Evolutionary conservation across 2,888 invertebrate species (phyloP), one percentile per base, ranked within the genome.

Genomic region (Leucophenga montana): DNA sequence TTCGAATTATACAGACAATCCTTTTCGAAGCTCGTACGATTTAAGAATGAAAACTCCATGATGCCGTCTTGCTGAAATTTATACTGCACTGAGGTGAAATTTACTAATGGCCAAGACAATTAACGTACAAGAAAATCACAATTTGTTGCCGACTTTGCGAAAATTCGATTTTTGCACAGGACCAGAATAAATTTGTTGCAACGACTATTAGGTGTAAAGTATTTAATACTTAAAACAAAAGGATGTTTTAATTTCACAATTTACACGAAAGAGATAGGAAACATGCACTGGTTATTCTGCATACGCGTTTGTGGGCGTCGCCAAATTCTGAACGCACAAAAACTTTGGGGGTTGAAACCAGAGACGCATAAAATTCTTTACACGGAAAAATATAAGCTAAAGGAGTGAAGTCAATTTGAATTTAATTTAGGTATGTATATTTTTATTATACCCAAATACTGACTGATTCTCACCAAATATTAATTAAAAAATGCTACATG

Each of bases 21-120:
- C 73, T 85, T 80, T 77, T 86, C 86, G 64, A 86, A 86, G 59
- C 77, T 83, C 31, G 84, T 76, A 77, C 85, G 85, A 76, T 85
- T 86, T 69, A 86, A 78, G 73, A 86, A 85, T 76, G 86, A 84
- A 78, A 87, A 86, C 84, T 86, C 86, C 86, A 86, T 86, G 66
- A 71, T 67, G 65, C 71, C 67, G 48, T 66, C 70, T 75, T 67
- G 4, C 20, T 14, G 16, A 18, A 56, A 56, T 20, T 27, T 27
- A n/a, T 20, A 56, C 27, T 56, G 56, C 22, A 20, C 20, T 27
- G 27, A 56, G 56, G 56, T 20, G 33, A 33, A 16, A 62, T 22
- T 44, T n/a, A n/a, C n/a, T n/a, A n/a, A n/a, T n/a, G n/a, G n/a
- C 39, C 54, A 56, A n/a, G n/a, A n/a, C n/a, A n/a, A n/a, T n/a